Evolutionary conservation across 2,113 vertebrate species (phyloP).

Genomic region (Apteryx owenii): DNA sequence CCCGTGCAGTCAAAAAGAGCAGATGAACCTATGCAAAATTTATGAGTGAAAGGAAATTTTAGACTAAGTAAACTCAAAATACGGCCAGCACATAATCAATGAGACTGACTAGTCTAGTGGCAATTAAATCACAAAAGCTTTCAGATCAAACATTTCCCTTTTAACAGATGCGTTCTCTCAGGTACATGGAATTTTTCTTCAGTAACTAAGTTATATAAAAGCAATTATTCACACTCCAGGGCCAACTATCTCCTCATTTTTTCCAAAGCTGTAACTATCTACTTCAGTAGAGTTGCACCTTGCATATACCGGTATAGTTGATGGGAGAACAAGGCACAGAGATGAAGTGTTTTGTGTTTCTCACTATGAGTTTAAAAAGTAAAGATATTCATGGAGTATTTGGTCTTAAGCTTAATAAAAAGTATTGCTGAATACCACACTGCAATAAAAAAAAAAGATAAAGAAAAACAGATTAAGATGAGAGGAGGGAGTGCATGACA

Average conservation of each 20-base stretch:
- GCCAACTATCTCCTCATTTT: neutral
- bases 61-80: neutral
- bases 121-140: neutral
- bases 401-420: neutral
- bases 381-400: neutral
- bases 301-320: fast-evolving
- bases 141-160: neutral
- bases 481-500: neutral
- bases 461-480: neutral
- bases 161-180: neutral
- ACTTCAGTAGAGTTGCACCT: neutral
- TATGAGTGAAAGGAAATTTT: neutral
- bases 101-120: neutral
- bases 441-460: neutral
- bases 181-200: neutral
- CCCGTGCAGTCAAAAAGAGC: fast-evolving
- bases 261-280: neutral
- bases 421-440: neutral
- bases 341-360: neutral
- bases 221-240: neutral
- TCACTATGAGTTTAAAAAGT: neutral
- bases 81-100: neutral
- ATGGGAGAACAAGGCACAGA: fast-evolving
- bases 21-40: neutral
- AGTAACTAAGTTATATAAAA: neutral